These are phyloP conservation scores for Siderastrea radians DNA, from an alignment of 92 coral and sea anemone species.

Conservation along the genomic window DNA sequence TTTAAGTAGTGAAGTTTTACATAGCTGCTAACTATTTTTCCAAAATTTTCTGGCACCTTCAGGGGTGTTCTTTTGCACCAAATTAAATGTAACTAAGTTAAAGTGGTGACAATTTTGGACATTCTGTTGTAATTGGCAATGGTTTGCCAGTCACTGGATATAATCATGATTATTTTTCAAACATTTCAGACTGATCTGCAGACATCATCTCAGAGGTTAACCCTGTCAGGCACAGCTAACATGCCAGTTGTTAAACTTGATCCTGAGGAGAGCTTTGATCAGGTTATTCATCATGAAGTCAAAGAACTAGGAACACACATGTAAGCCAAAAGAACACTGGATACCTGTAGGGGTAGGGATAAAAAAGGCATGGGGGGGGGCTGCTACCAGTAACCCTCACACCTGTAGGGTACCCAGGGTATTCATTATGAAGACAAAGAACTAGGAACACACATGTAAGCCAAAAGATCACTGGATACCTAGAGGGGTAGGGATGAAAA, in stretches of 20 bases:
- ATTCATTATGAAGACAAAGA: conserved; percentile 98
- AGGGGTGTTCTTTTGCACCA: too few species aligned
- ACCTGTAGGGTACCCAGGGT: conserved; percentile 57
- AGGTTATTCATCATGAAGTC: conserved; percentile 98
- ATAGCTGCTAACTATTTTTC: too few species aligned
- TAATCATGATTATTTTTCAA: background rate
- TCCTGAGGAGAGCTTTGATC: conserved; percentile 97
- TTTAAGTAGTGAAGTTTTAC: too few species aligned
- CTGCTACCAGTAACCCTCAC: too few species aligned
- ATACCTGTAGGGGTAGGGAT: too few species aligned
- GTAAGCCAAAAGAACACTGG: conserved; percentile 32
- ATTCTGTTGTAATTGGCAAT: too few species aligned
- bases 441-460: conserved; percentile 97
- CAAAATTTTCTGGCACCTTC: too few species aligned
- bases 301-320: conserved; percentile 99
- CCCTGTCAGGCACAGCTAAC: conserved; percentile 93
- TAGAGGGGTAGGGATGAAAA: too few species aligned
- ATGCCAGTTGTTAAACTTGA: conserved; percentile 97
- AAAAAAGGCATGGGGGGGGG: too few species aligned
- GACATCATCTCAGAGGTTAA: conserved; percentile 96
- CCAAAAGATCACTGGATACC: too few species aligned
- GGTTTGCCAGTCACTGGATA: background rate
- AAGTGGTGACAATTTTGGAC: too few species aligned
- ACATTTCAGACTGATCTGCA: conserved; percentile 91
- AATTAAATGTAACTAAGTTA: too few species aligned